phyloP scores from a whole-genome alignment of 2,888 invertebrate genomes.

The Orchestes rusci region DNA sequence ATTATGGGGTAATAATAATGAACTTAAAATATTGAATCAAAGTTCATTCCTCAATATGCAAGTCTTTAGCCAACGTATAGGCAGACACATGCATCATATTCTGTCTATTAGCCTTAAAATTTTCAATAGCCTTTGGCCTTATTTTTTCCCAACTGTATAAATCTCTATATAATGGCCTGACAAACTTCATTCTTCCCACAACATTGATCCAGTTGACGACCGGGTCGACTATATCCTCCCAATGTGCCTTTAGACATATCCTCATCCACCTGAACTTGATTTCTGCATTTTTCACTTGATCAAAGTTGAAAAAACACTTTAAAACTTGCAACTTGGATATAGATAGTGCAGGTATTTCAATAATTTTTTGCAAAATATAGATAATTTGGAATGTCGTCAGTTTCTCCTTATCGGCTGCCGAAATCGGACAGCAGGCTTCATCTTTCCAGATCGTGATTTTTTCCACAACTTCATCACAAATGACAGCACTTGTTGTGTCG shows the following conservation, averaged over 20 bases:
- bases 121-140: constrained; percentile 59
- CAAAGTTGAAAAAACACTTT: constrained; percentile 59
- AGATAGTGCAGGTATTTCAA: constrained; percentile 48
- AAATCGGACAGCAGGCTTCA: constrained; percentile 43
- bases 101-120: constrained; percentile 60
- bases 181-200: constrained; percentile 88
- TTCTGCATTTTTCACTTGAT: constrained; percentile 65
- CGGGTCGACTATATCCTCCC: constrained; percentile 57
- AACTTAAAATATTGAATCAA: too few relatives aligned
- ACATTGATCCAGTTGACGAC: constrained; percentile 73
- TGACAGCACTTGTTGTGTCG: constrained; percentile 59
- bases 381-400: constrained; percentile 57
- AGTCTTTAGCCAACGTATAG: constrained; percentile 66
- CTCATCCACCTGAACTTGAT: constrained; percentile 65
- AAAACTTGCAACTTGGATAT: constrained; percentile 54
- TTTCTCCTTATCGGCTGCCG: constrained; percentile 48
- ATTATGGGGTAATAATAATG: too few relatives aligned
- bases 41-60: constrained; percentile 48
- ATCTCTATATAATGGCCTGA: constrained; percentile 80
- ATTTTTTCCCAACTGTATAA: constrained; percentile 72
- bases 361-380: constrained; percentile 62
- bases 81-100: constrained; percentile 82
- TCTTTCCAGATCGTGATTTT: constrained; percentile 51
- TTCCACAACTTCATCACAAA: constrained; percentile 47
- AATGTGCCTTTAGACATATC: constrained; percentile 65